Percentiles rank a stretch among this genome's conserved stretches.
These are phyloP conservation scores for Callipepla squamata DNA, from an alignment of 2,113 vertebrate species.

Conservation along the genomic window DNA sequence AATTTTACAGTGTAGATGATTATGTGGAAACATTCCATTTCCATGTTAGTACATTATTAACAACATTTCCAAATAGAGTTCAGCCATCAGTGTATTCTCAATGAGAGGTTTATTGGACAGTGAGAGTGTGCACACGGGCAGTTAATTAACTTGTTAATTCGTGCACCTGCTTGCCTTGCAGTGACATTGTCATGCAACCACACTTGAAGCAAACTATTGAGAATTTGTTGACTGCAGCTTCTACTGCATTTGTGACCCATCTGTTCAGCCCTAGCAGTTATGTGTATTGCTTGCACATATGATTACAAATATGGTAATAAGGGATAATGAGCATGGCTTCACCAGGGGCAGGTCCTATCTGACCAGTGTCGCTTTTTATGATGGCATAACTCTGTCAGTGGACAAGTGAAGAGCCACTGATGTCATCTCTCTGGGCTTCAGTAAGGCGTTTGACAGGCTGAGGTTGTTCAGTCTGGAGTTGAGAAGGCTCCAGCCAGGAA, in stretches of 20 bases:
- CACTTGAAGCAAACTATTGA: not conserved
- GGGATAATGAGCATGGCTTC: too few relatives aligned
- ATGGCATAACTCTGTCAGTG: too few relatives aligned
- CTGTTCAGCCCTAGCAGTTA: not conserved
- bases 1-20: not conserved
- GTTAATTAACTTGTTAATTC: not conserved
- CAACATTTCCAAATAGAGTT: not conserved
- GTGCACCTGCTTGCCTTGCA: not conserved
- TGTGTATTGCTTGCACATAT: not conserved
- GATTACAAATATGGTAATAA: too few relatives aligned
- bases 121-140: not conserved
- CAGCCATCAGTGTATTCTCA: not conserved
- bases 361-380: too few relatives aligned
- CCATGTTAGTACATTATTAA: not conserved
- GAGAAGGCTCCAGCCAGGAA: too few relatives aligned
- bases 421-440: too few relatives aligned
- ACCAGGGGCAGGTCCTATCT: too few relatives aligned
- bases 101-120: not conserved
- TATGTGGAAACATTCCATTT: not conserved
- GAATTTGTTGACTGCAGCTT: constrained; percentile 8
- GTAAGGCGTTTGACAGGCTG: too few relatives aligned
- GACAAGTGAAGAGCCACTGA: too few relatives aligned
- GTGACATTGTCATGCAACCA: not conserved
- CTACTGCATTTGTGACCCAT: constrained; percentile 8
- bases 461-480: too few relatives aligned